Evolutionary conservation across 2,888 invertebrate genomes (phyloP), one percentile per base, ranked within the genome.

Genomic region (Yponomeuta sedellus): DNA sequence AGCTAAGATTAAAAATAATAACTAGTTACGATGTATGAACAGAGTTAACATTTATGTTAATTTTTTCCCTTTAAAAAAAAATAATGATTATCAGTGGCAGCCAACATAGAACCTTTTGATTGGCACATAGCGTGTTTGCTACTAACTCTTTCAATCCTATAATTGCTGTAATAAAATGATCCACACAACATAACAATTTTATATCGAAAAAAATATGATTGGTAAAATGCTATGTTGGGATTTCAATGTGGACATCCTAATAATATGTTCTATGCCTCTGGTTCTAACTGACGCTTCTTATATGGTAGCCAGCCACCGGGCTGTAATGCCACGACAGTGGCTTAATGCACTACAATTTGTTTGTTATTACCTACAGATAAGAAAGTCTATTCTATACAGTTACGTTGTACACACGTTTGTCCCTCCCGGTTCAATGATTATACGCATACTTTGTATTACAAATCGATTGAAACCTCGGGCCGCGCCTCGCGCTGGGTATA

Each of bases 91-190:
- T 16, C 44, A 12, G 44, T 52, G 44, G 44, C 44, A 52, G 16
- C 44, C 44, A 52, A 52, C 44, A 52, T 16, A 52, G 34, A 34
- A 8, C 34, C 34, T 52, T 52, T 52, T 52, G 44, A 52, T 12
- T 52, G 44, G 44, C 44, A 52, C 44, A 52, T 52, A 52, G 44
- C 44, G 44, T 52, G 44, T 52, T 52, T 16, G 44, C 44, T 52
- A 52, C 16, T 12, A 16, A 52, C 44, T 52, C 44, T 52, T 52
- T 52, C 44, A 12, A 52, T 52, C 44, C 44, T 52, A 52, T 52
- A 52, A 52, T 52, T 52, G 44, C 10, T 52, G 44, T 52, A 52
- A 52, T 52, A 52, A 52, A 52, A 52, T 52, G 44, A 52, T 16
- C 12, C 44, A 52, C 44, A 12, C 44, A 52, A 52, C 44, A 52